Evolutionary conservation across 53 echinoderm and acorn worm genomes (phyloP), one percentile per base, ranked within the genome.

Genomic region (Glandiceps talaboti): DNA sequence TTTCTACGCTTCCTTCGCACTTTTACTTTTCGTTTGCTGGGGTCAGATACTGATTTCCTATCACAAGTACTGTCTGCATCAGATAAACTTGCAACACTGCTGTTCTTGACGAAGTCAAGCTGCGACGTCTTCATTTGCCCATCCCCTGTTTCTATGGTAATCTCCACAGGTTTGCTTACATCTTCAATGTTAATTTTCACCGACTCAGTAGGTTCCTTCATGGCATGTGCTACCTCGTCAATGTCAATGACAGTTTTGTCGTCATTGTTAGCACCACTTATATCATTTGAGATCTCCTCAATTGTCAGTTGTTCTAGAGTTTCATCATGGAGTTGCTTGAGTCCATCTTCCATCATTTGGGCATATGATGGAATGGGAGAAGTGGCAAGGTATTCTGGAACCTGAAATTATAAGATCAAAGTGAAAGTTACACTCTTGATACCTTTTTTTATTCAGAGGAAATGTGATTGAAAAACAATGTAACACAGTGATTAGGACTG

Each of bases 371-470:
- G 87, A 77, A 97, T 78, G 0, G 93, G 97, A 1, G 93, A 93
- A 0, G 97, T 91, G 73, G 93, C 91, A 33, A 93, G 85, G 79
- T 97, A 84, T n/a, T 86, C 90, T 73, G 96, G 96, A 20, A 95
- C 81, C 33, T 76, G 31, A 33, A 92, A 91, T 90, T 90, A 31
- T n/a, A 77, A 80, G 31, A 20, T 45, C 20, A 6, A 45, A 20
- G 64, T 6, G 64, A 45, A 45, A 45, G n/a, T n/a, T n/a, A n/a
- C n/a, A n/a, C n/a, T n/a, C n/a, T n/a, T n/a, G n/a, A n/a, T n/a
- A n/a, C n/a, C n/a, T n/a, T n/a, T n/a, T n/a, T n/a, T n/a, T n/a
- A n/a, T n/a, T n/a, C n/a, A n/a, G n/a, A n/a, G n/a, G n/a, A n/a
- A n/a, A n/a, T n/a, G n/a, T n/a, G n/a, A n/a, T n/a, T n/a, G n/a